Evolutionary conservation across 30 jellyfish, hydroid and myxozoan species (phyloP).

Genomic region (Aurelia coerulea): DNA sequence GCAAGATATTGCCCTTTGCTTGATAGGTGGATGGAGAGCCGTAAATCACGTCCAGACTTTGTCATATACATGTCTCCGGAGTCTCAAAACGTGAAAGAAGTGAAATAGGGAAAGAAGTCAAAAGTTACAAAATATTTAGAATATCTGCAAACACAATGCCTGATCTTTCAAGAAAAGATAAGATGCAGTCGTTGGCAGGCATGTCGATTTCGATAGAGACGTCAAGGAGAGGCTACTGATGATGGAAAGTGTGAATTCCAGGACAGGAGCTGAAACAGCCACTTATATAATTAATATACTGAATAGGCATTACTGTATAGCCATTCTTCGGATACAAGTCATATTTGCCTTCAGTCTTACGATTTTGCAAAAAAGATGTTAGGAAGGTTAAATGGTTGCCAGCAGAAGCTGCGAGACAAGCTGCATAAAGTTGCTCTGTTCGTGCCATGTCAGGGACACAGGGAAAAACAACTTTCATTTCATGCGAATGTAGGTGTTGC

Average conservation of each 20-base stretch:
- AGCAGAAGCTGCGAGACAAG: conserved; percentile 4
- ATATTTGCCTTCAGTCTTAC: neutral
- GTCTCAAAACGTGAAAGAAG: neutral
- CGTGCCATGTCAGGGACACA: conserved; percentile 5
- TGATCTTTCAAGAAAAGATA: conserved; percentile 1
- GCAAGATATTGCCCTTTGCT: conserved; percentile 22
- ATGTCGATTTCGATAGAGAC: neutral
- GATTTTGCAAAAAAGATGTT: neutral
- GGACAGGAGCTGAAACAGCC: neutral
- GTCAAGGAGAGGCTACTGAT: neutral
- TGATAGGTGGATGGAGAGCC: conserved; percentile 17
- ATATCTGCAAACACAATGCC: neutral
- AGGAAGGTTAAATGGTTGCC: neutral
- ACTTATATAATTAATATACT: neutral
- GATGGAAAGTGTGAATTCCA: neutral
- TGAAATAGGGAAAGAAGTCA: neutral
- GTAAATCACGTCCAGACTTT: neutral
- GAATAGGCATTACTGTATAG: neutral
- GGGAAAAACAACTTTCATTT: too few species aligned
- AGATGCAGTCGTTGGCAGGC: neutral
- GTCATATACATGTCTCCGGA: too few species aligned
- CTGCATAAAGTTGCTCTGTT: neutral
- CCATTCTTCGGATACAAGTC: neutral
- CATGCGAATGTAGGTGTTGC: too few species aligned
- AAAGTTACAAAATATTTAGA: neutral